phyloP scores from a whole-genome alignment of 2,888 invertebrate genomes.

The Agrochola lychnidis region DNA sequence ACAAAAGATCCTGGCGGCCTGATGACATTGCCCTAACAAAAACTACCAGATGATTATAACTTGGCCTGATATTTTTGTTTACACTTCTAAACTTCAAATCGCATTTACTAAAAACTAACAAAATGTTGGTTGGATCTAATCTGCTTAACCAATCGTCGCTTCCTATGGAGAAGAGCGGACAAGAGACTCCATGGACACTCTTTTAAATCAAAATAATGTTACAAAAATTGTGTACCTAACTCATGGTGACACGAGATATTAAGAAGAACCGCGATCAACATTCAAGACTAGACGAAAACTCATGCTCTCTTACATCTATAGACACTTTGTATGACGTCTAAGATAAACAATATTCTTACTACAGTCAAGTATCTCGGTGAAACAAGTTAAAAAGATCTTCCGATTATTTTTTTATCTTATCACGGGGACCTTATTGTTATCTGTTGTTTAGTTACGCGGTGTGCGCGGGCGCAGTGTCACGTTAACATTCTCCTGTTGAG shows the following conservation, averaged over 20 bases:
- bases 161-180: too few relatives aligned
- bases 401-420: conserved; percentile 84
- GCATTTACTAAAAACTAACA: too few relatives aligned
- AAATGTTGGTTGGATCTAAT: too few relatives aligned
- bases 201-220: too few relatives aligned
- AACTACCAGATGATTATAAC: too few relatives aligned
- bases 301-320: conserved; percentile 14
- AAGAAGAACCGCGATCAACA: neutral
- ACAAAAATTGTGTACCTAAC: too few relatives aligned
- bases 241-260: neutral
- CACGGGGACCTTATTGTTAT: conserved; percentile 67
- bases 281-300: neutral
- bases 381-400: conserved; percentile 79
- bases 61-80: too few relatives aligned
- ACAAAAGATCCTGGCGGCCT: too few relatives aligned
- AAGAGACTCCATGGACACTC: too few relatives aligned
- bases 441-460: conserved; percentile 62
- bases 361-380: conserved; percentile 62
- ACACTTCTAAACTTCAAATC: too few relatives aligned
- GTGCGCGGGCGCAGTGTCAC: conserved; percentile 55
- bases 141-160: too few relatives aligned
- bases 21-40: too few relatives aligned
- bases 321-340: conserved; percentile 30
- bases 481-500: conserved; percentile 43
- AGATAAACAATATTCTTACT: conserved; percentile 46